Evolutionary conservation across 2,888 invertebrate genomes (phyloP).

Genomic region (Nasonia oneida): DNA sequence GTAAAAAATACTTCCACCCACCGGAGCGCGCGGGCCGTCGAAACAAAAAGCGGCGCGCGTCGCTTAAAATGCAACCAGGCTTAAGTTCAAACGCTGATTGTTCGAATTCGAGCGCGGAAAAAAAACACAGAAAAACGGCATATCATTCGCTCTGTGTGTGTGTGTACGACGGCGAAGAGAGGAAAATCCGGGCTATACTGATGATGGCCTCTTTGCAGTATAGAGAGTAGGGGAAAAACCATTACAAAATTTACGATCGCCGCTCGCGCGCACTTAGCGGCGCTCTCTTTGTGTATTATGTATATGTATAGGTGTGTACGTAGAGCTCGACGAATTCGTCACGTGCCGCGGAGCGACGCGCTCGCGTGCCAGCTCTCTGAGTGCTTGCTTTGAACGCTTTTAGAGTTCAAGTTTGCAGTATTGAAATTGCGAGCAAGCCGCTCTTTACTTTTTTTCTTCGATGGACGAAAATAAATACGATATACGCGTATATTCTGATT

Average conservation of each 20-base stretch:
- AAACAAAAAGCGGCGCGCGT: background rate
- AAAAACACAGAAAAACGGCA: slow-evolving; percentile 1
- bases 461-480: no score
- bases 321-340: background rate
- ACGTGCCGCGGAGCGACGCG: background rate
- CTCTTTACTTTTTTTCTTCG: background rate
- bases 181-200: background rate
- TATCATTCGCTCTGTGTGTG: background rate
- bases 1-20: background rate
- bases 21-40: background rate
- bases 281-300: background rate
- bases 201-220: background rate
- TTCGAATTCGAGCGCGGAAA: background rate
- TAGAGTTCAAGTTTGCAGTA: background rate
- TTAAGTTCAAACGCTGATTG: background rate
- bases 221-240: background rate
- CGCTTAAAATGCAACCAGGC: background rate
- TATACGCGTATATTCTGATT: no score
- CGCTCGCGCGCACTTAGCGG: background rate
- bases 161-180: background rate
- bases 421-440: background rate
- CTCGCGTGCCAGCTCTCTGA: background rate
- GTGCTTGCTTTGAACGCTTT: background rate
- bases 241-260: slow-evolving; percentile 34
- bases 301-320: background rate